Conservation (phyloP, 2,797 vertebrate genomes). For the Calcarius lapponicus region DNA sequence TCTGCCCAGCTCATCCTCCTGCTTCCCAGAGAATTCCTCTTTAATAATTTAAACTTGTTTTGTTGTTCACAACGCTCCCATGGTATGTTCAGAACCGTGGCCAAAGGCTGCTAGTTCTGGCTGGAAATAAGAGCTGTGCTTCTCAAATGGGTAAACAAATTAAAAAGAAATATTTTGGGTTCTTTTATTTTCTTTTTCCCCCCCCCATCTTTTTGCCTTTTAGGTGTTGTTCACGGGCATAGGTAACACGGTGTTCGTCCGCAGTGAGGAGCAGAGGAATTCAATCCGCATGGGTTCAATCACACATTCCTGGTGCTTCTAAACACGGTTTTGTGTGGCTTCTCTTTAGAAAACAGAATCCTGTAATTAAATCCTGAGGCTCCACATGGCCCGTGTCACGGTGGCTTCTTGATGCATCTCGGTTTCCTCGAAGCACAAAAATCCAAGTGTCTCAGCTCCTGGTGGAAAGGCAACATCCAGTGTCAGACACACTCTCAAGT, state of each 20-base stretch:
- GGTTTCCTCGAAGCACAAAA: not conserved
- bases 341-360: not conserved
- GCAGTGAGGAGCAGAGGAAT: not conserved
- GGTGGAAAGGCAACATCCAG: not conserved
- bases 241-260: not conserved
- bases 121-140: not conserved
- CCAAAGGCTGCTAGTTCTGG: not conserved
- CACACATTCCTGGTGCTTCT: not conserved
- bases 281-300: not conserved
- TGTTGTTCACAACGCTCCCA: not conserved
- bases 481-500: not conserved
- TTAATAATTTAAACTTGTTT: not conserved
- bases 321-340: not conserved
- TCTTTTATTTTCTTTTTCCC: rapidly evolving
- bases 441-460: not conserved
- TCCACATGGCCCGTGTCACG: not conserved
- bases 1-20: not conserved
- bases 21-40: not conserved
- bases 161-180: not conserved
- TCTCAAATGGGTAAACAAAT: not conserved
- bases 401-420: not conserved
- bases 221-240: not conserved
- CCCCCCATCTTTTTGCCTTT: not conserved
- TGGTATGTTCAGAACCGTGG: not conserved
- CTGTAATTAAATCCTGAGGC: not conserved